A percentile compares a stretch with the other conserved stretches of the same genome.
These are phyloP conservation scores for Catharus bicknelli DNA, from an alignment of 2,113 vertebrate species.

Conservation along the genomic window DNA sequence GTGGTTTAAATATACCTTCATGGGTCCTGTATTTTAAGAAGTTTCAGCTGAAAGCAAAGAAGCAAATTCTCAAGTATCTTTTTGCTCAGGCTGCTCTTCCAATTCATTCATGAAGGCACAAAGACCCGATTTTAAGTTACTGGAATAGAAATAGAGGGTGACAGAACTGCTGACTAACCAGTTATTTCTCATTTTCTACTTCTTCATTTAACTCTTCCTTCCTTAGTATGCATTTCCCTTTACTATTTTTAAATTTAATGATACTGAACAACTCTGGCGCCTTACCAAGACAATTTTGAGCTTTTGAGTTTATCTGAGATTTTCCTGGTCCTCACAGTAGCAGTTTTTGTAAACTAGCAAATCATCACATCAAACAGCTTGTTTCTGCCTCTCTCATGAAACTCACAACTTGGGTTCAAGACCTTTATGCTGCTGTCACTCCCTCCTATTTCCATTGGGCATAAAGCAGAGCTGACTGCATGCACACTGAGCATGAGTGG, in stretches of 20 bases:
- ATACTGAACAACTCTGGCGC: not conserved
- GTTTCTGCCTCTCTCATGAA: not conserved
- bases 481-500: not conserved
- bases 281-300: not conserved
- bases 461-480: not conserved
- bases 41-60: not conserved
- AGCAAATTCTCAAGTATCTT: not conserved
- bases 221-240: not conserved
- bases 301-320: not conserved
- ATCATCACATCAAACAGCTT: not conserved
- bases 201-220: not conserved
- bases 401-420: not conserved
- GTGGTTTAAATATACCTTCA: not conserved
- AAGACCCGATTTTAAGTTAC: not conserved
- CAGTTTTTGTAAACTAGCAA: not conserved
- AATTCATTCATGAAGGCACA: not conserved
- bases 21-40: not conserved
- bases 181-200: not conserved
- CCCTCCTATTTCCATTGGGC: not conserved
- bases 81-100: not conserved
- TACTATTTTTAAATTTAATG: conserved; percentile 15
- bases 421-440: not conserved
- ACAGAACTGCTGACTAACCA: not conserved
- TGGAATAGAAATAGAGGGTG: not conserved
- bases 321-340: fast-evolving